A percentile compares a stretch with the other conserved stretches of the same genome.
Evolutionary conservation across 2,113 vertebrate species (phyloP).

Genomic region (Cyprinodon brontotheroides): DNA sequence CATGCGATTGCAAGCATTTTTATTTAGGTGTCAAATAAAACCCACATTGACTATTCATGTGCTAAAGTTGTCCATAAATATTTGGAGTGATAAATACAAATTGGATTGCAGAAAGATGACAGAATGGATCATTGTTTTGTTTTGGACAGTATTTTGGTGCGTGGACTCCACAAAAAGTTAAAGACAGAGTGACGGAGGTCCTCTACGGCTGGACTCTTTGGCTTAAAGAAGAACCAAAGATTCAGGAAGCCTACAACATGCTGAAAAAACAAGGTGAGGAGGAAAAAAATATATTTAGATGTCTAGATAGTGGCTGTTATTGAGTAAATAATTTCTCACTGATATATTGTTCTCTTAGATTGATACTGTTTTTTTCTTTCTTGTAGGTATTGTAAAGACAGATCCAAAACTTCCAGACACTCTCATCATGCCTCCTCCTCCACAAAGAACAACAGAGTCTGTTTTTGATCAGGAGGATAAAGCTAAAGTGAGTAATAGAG

Average conservation of each 20-base stretch:
- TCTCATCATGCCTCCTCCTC: constrained; percentile 84
- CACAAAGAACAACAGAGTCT: constrained; percentile 83
- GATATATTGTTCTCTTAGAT: not conserved
- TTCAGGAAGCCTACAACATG: constrained; percentile 90
- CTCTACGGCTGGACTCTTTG: constrained; percentile 92
- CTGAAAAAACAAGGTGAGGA: constrained; percentile 91
- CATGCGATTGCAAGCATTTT: too few relatives aligned
- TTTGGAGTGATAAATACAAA: not conserved
- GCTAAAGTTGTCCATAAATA: too few relatives aligned
- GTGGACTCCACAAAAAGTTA: constrained; percentile 86
- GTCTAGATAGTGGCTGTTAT: not conserved
- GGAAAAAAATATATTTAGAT: not conserved
- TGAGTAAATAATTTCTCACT: not conserved
- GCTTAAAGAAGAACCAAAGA: constrained; percentile 91
- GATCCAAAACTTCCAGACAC: constrained; percentile 86
- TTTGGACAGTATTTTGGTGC: constrained; percentile 84
- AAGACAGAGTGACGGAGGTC: constrained; percentile 84
- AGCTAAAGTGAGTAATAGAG: constrained; percentile 78
- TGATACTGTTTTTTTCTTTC: not conserved
- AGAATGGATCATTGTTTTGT: not conserved
- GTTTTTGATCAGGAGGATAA: constrained; percentile 93
- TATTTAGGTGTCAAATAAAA: too few relatives aligned
- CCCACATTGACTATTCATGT: too few relatives aligned
- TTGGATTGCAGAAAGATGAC: not conserved
- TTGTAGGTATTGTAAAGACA: constrained; percentile 86